phyloP scores from a whole-genome alignment of 2,888 invertebrate genomes.

The Phymatocera aterrima region DNA sequence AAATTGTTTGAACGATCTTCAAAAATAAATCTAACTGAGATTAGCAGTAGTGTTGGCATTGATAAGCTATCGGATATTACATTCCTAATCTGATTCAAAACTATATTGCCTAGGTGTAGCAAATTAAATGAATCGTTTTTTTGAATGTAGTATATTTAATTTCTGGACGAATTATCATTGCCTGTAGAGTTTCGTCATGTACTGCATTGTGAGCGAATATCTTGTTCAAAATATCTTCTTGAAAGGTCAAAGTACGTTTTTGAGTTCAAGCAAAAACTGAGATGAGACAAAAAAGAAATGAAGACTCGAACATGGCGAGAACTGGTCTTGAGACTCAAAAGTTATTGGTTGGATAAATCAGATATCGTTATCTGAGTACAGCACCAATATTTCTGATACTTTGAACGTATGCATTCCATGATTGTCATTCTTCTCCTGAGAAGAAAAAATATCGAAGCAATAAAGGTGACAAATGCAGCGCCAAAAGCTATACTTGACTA shows the following conservation, averaged over 20 bases:
- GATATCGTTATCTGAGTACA: background rate
- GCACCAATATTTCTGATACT: background rate
- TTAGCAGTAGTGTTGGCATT: slow-evolving; percentile 24
- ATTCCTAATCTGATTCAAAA: background rate
- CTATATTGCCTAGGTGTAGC: background rate
- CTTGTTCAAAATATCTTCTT: background rate
- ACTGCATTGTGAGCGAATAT: background rate
- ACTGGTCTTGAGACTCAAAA: background rate
- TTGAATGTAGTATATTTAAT: slow-evolving; percentile 3
- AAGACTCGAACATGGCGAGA: background rate
- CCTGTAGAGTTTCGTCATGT: background rate
- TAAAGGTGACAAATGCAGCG: background rate
- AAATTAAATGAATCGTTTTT: background rate
- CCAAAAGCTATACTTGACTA: background rate
- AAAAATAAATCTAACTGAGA: slow-evolving; percentile 27
- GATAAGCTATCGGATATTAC: slow-evolving; percentile 31
- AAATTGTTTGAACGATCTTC: background rate
- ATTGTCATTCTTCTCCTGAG: background rate
- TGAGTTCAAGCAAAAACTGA: background rate
- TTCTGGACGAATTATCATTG: background rate
- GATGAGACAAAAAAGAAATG: background rate
- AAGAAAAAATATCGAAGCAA: background rate
- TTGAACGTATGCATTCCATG: background rate
- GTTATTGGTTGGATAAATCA: background rate
- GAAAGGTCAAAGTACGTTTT: background rate